Evolutionary conservation across 1,140 invertebrate species (phyloP).

Genomic region (Magallana gigas): DNA sequence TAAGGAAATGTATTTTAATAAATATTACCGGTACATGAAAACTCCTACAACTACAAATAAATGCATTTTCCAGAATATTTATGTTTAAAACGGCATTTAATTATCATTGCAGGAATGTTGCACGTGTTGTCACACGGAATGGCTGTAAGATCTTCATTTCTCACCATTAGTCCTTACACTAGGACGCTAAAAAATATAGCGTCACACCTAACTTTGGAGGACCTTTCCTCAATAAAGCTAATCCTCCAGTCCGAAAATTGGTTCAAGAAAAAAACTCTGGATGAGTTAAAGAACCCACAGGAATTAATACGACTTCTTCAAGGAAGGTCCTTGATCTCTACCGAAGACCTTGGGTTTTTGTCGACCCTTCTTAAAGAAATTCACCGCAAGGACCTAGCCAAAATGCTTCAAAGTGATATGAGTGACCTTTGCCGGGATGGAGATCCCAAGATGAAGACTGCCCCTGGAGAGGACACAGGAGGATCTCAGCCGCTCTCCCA

Average conservation of each 20-base stretch:
- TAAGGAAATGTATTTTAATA: too few species aligned
- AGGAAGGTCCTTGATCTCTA: neutral
- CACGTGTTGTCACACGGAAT: neutral
- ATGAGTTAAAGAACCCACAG: neutral
- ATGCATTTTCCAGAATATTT: too few species aligned
- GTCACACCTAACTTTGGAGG: neutral
- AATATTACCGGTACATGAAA: too few species aligned
- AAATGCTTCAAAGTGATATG: neutral
- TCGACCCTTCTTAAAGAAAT: neutral
- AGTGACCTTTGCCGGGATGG: neutral
- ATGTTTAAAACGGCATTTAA: too few species aligned
- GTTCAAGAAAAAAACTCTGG: neutral
- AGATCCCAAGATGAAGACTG: too few species aligned
- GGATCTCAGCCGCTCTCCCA: neutral
- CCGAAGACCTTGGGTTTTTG: neutral
- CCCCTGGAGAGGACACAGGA: neutral
- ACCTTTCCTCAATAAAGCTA: neutral
- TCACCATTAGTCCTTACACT: neutral
- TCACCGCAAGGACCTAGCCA: neutral
- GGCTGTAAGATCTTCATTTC: neutral
- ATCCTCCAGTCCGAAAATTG: neutral
- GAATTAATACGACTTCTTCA: neutral
- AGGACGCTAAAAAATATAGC: neutral
- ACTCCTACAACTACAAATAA: too few species aligned
- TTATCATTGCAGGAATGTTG: neutral